phyloP scores from a whole-genome alignment of 2,113 vertebrate genomes.

The Climacteris rufus region DNA sequence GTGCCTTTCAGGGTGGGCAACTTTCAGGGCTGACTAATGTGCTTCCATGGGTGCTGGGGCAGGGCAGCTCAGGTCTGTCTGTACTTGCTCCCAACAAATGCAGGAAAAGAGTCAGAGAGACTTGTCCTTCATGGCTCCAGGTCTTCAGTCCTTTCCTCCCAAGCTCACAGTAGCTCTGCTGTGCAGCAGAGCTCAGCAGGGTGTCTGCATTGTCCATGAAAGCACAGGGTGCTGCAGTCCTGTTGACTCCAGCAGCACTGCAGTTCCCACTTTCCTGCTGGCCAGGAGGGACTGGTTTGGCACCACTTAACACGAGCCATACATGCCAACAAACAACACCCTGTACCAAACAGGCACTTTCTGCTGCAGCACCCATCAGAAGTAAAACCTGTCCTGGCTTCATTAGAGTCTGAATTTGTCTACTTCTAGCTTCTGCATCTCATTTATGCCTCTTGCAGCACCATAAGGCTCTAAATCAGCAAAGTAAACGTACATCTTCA shows the following conservation, averaged over 20 bases:
- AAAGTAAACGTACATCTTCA: not conserved
- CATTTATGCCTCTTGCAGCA: not conserved
- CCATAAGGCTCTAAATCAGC: not conserved
- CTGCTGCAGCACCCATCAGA: not conserved
- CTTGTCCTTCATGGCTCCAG: not conserved
- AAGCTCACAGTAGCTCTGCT: not conserved
- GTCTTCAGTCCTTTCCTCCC: not conserved
- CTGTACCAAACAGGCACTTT: not conserved
- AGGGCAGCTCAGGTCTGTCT: not conserved
- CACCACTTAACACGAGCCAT: not conserved
- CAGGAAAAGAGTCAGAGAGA: not conserved
- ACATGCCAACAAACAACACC: not conserved
- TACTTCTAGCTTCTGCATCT: not conserved
- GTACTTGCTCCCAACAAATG: not conserved
- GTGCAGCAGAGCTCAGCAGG: not conserved
- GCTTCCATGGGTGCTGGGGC: not conserved
- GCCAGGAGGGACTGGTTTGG: not conserved
- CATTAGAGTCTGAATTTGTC: not conserved
- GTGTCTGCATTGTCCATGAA: not conserved
- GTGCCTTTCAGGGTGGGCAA: not conserved
- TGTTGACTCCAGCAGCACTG: not conserved
- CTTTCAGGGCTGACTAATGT: fast-evolving
- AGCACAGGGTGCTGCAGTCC: not conserved
- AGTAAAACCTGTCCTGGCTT: not conserved
- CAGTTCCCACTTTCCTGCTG: not conserved